Conservation (phyloP, 2,888 invertebrate genomes). For the Diaprepes abbreviatus region DNA sequence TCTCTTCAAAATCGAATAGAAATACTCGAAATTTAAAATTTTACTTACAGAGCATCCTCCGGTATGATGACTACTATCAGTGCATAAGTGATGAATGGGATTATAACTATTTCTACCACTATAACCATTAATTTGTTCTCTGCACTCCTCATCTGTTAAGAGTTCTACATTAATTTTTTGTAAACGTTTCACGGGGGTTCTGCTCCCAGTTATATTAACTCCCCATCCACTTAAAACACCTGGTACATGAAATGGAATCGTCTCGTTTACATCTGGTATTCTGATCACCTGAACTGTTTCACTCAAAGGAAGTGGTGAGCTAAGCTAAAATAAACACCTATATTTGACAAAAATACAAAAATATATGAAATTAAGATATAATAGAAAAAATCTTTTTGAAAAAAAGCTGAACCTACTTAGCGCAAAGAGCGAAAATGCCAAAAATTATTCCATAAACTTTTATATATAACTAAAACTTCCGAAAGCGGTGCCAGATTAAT, state of each 20-base stretch:
- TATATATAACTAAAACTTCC: no score
- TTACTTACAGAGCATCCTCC: conserved; percentile 17
- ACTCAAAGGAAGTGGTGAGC: background rate
- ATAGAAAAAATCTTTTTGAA: no score
- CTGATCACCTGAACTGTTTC: background rate
- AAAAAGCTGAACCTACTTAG: no score
- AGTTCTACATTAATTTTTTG: conserved; percentile 13
- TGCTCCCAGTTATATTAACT: no score
- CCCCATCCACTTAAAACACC: background rate
- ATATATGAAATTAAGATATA: no score
- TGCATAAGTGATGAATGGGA: conserved; percentile 3
- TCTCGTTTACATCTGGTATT: background rate
- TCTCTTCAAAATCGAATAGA: no score
- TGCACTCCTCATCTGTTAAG: conserved; percentile 13
- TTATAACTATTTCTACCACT: conserved; percentile 4
- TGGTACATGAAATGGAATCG: background rate
- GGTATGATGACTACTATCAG: background rate
- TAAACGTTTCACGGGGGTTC: background rate
- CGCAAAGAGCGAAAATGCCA: no score
- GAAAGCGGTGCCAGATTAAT: no score
- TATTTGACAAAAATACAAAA: no score
- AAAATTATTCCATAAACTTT: no score
- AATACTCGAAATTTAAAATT: no score
- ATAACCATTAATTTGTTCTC: conserved; percentile 1
- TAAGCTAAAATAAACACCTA: background rate